phyloP scores from a whole-genome alignment of 2,888 invertebrate genomes.

The Pseudococcus jackbeardsleyi region DNA sequence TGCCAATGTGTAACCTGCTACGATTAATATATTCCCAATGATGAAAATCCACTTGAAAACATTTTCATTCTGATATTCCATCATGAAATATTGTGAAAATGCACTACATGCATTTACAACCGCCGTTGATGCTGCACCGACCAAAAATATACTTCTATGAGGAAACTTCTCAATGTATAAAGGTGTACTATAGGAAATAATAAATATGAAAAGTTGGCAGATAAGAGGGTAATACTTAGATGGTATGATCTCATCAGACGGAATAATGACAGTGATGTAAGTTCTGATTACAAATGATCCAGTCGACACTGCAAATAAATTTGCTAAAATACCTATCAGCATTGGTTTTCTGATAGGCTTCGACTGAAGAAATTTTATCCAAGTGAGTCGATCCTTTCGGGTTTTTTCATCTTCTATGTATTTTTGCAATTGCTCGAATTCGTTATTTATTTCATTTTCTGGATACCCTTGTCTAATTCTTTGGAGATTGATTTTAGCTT shows the following conservation, averaged over 20 bases:
- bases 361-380: not conserved
- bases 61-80: not conserved
- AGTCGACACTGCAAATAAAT: not conserved
- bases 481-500: not conserved
- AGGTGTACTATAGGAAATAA: not conserved
- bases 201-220: not conserved
- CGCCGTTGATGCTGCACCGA: not conserved
- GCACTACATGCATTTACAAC: not conserved
- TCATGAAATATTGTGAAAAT: not conserved
- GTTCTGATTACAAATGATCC: not conserved
- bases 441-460: not conserved
- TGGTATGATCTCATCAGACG: not conserved
- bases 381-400: not conserved
- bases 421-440: constrained; percentile 12
- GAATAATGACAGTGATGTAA: constrained; percentile 20
- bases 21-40: not conserved
- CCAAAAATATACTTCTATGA: constrained; percentile 1
- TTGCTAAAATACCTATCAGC: not conserved
- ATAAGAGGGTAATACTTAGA: constrained; percentile 33
- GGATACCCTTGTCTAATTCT: not conserved
- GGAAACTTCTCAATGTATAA: constrained; percentile 22
- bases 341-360: not conserved
- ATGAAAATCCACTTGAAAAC: constrained; percentile 38
- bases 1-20: not conserved
- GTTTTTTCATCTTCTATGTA: constrained; percentile 22